phyloP scores from a whole-genome alignment of 1,140 invertebrate species.

The Drosophila kohkoa region DNA sequence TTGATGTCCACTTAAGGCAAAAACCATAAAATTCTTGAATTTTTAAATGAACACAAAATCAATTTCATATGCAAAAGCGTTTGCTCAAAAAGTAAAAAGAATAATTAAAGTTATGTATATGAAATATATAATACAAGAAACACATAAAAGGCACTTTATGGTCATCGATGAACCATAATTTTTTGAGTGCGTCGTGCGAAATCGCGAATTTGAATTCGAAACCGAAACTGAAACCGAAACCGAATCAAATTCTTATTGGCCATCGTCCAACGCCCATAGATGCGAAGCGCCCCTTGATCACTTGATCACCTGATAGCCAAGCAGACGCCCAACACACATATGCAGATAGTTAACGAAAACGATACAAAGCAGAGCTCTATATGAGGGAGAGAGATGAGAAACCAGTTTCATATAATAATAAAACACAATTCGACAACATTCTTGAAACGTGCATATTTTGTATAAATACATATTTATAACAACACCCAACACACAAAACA shows the following conservation, averaged over 20 bases:
- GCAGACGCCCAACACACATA: constrained; percentile 7
- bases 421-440: constrained; percentile 75
- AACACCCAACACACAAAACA: constrained; percentile 42
- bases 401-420: constrained; percentile 72
- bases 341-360: constrained; percentile 42
- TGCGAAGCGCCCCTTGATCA: neutral
- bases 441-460: constrained; percentile 71
- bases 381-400: constrained; percentile 20
- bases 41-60: constrained; percentile 13
- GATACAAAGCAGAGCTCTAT: constrained; percentile 6
- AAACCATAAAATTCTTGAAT: constrained; percentile 19
- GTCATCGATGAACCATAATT: constrained; percentile 55
- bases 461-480: constrained; percentile 75
- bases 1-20: constrained; percentile 3
- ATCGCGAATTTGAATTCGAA: neutral
- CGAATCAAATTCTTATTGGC: constrained; percentile 13
- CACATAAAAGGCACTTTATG: constrained; percentile 49
- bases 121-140: neutral
- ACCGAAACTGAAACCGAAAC: neutral
- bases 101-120: neutral
- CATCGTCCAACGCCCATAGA: constrained; percentile 17
- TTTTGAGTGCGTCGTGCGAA: constrained; percentile 26
- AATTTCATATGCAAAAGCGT: constrained; percentile 35
- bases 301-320: constrained; percentile 8
- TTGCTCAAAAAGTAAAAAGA: constrained; percentile 13